Base-by-base conservation (phyloP, 2,113 vertebrate species). In the Eidolon helvum region DNA sequence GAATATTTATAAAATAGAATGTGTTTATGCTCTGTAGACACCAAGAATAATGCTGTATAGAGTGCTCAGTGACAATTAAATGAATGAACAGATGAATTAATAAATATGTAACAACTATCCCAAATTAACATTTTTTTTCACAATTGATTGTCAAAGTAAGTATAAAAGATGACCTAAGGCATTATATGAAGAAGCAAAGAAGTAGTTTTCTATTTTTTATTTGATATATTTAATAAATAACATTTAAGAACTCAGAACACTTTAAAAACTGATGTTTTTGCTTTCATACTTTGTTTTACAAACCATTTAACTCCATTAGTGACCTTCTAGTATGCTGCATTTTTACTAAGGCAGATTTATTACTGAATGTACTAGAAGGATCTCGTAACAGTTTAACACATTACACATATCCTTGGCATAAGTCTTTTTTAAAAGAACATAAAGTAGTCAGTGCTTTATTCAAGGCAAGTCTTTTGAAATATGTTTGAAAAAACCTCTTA, bases 401-500 rank as follows among this genome's bases (percentile, higher is more conserved):
- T 92, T 68, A 59, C 38, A 61, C 30, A 94, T 63, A 59, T 82
- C 71, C 24, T 95, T 55, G n/a, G 30, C 69, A 38, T 59, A 61
- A 57, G 61, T 87, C 16, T 63, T 63, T 83, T 96, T 96, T 57
- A 55, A 86, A 91, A 78, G 43, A 91, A 50, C 18, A 84, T 74
- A 92, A 79, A 71, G 75, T 83, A 10, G 14, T 28, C 63, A 40
- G 26, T 65, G 35, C 28, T 95, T 92, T 95, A 61, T 75, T 91
- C 24, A 59, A 84, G 61, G 40, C 59, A 57, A 92, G 16, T 80
- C 12, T 24, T 96, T 93, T 84, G 57, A 96, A 93, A 35, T 89
- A 4, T 92, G 18, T 97, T 95, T 83, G 53, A 95, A 87, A 85
- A 92, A 94, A 78, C 11, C 53, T 96, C 33, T 16, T 12, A n/a